A percentile compares a stretch with the other conserved stretches of the same genome.
Conservation (phyloP, 2,797 vertebrate genomes). For the Acipenser transmontanus region DNA sequence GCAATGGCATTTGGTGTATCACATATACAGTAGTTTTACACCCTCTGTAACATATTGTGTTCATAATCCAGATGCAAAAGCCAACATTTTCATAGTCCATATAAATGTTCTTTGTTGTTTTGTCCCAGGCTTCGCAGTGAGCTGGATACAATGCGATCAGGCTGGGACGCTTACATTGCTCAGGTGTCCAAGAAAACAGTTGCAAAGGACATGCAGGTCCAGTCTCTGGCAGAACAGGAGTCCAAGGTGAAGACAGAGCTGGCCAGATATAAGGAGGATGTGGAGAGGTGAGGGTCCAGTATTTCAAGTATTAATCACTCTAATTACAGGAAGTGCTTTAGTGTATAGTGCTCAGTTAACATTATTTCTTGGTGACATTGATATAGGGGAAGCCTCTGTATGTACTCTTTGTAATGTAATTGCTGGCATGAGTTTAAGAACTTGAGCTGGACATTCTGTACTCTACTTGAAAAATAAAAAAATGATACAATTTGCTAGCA, state of each 20-base stretch:
- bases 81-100: no score
- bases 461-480: no score
- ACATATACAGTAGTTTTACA: no score
- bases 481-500: no score
- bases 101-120: slow-evolving; percentile 1
- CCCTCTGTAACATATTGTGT: no score
- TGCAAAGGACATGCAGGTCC: slow-evolving; percentile 59
- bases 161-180: slow-evolving; percentile 55
- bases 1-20: no score
- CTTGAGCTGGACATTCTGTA: no score
- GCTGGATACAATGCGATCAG: slow-evolving; percentile 37
- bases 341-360: background rate
- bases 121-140: slow-evolving; percentile 53
- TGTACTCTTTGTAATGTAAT: no score
- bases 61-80: no score
- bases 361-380: background rate
- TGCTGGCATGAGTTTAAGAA: no score
- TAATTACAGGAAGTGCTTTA: no score
- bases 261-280: slow-evolving; percentile 53
- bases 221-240: slow-evolving; percentile 44
- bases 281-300: slow-evolving; percentile 50
- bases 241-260: slow-evolving; percentile 48
- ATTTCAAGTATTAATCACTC: background rate
- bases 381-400: no score
- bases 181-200: slow-evolving; percentile 57